Percentiles rank a stretch among this genome's conserved stretches.
phyloP scores from a whole-genome alignment of 2,888 invertebrate species.

The Ornithoptera priamus region DNA sequence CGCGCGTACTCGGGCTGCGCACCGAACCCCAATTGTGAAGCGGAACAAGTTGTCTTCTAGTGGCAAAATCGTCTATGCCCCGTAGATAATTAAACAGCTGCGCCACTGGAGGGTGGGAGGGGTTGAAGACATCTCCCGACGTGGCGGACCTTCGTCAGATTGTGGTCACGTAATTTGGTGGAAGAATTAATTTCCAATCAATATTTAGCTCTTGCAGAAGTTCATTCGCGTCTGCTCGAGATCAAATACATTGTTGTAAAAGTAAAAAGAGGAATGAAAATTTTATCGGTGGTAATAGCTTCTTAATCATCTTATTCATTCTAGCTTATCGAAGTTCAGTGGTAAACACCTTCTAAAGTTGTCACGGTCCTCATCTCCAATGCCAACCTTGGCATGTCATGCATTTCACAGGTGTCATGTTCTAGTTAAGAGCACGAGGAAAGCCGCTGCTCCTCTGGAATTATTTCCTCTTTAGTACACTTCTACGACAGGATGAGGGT shows the following conservation, averaged over 20 bases:
- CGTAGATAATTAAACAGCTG: constrained; percentile 72
- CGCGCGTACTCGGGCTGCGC: constrained; percentile 38
- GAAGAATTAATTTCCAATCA: constrained; percentile 29
- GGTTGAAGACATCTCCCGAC: constrained; percentile 37
- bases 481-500: too few species aligned
- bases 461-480: too few species aligned
- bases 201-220: constrained; percentile 19
- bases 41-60: constrained; percentile 59
- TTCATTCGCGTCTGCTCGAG: constrained; percentile 5
- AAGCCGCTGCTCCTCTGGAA: too few species aligned
- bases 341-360: too few species aligned
- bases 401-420: too few species aligned
- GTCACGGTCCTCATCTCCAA: too few species aligned
- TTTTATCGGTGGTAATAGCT: too few species aligned
- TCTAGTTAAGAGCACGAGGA: too few species aligned
- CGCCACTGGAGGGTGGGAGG: constrained; percentile 35
- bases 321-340: too few species aligned
- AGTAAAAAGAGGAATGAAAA: too few species aligned
- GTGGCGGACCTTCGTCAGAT: constrained; percentile 28
- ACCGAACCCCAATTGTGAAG: constrained; percentile 37
- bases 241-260: background rate
- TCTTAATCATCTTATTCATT: too few species aligned
- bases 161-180: constrained; percentile 18
- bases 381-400: too few species aligned
- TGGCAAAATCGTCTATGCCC: constrained; percentile 59